Base-by-base conservation (phyloP, 2,888 invertebrate species). In the Invenusta paracnida region DNA sequence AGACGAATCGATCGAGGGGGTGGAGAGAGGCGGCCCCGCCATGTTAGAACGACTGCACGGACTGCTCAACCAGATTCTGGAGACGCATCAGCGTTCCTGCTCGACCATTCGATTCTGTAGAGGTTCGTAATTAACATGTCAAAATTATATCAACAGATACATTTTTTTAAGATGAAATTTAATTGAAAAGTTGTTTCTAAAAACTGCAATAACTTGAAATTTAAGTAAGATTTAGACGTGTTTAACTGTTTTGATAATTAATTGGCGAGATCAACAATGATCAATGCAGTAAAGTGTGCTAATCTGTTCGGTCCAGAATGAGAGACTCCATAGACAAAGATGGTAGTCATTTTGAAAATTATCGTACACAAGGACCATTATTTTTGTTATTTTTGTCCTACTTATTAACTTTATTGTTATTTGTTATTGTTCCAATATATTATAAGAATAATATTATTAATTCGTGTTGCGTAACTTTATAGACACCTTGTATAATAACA, bases 11-110 rank as follows among this genome's bases (percentile, higher is more conserved):
- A 5, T 11, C 17, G 17, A n/a, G 2, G 11, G 11, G 2, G 73
- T 73, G 11, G 23, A 5, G 17, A 13, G 11, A n/a, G 11, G 11
- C 11, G 2, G 11, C 2, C 73, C 5, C 73, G 73, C 11, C 17
- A 25, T 73, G 11, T 23, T 73, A 2, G 73, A 73, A 23, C 11
- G 73, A 73, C 73, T 73, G 5, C 17, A 23, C 2, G 17, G 23
- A 5, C 27, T 73, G 27, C 25, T 73, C 17, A 13, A 73, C 11
- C 17, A 73, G 73, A 23, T 73, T 25, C 23, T 73, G 73, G 23
- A 73, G 73, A 73, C 73, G 2, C 73, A 73, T 25, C 73, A 73
- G 27, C 73, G 73, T 2, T 73, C 73, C 73, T 73, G 73, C 27
- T 13, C 11, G 5, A 73, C 73, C 2, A 73, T 73, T 5, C 17